Conservation (phyloP, 1,140 invertebrate genomes). For the Phenacoccus solenopsis region DNA sequence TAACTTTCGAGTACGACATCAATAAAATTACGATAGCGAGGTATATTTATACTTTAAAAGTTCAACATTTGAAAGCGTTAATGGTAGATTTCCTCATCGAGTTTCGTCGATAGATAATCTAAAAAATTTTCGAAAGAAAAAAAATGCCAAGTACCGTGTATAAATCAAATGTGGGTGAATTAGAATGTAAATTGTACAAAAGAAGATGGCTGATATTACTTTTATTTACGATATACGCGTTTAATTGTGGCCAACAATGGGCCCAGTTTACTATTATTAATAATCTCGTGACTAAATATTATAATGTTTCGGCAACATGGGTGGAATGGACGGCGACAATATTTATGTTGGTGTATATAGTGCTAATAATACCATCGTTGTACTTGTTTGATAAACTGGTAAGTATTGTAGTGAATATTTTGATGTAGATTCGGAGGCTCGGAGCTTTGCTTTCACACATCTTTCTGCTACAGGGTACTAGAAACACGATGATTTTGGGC, state of each 20-base stretch:
- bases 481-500: background rate
- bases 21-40: no score
- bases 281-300: slow-evolving; percentile 58
- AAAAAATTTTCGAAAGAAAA: no score
- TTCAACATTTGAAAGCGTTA: no score
- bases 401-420: no score
- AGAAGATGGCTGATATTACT: slow-evolving; percentile 74
- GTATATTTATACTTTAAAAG: no score
- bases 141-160: no score
- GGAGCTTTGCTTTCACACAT: no score
- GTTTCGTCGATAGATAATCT: no score
- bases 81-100: no score
- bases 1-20: no score
- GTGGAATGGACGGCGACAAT: slow-evolving; percentile 96
- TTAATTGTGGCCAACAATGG: slow-evolving; percentile 82
- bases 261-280: slow-evolving; percentile 79
- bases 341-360: slow-evolving; percentile 93
- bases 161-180: background rate
- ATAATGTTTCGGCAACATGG: slow-evolving; percentile 53
- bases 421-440: no score
- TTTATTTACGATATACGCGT: slow-evolving; percentile 80
- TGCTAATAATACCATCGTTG: slow-evolving; percentile 89
- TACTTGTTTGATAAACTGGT: slow-evolving; percentile 82
- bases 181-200: slow-evolving; percentile 41
- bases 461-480: background rate